A percentile compares a stretch with the other conserved stretches of the same genome.
These are phyloP conservation scores for Siphlonurus alternatus DNA, from an alignment of 2,888 invertebrate genomes.

Conservation along the genomic window DNA sequence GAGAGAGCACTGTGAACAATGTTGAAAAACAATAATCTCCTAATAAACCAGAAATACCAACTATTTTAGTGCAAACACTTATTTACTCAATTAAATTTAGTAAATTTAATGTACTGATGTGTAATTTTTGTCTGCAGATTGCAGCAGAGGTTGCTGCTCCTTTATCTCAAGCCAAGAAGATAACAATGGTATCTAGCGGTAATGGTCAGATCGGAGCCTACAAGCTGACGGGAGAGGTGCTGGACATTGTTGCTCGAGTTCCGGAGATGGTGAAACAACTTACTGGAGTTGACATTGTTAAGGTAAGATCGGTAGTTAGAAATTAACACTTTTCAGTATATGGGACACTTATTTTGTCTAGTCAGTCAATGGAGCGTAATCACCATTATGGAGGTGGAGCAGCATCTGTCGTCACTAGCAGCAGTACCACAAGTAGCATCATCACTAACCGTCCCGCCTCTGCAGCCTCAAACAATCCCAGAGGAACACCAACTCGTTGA, in stretches of 20 bases:
- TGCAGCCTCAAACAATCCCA: not conserved
- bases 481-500: not conserved
- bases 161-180: slow-evolving; percentile 81
- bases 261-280: slow-evolving; percentile 79
- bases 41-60: too few relatives aligned
- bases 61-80: too few relatives aligned
- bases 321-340: not conserved
- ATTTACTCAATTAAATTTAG: too few relatives aligned
- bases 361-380: slow-evolving; percentile 3
- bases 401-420: not conserved
- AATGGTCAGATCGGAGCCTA: slow-evolving; percentile 83
- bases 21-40: too few relatives aligned
- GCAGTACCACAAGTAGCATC: not conserved
- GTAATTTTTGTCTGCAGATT: too few relatives aligned
- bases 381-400: not conserved
- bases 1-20: too few relatives aligned
- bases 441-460: not conserved
- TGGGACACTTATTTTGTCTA: not conserved
- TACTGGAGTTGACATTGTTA: slow-evolving; percentile 86
- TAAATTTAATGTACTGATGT: too few relatives aligned
- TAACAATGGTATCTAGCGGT: slow-evolving; percentile 93
- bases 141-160: slow-evolving; percentile 96
- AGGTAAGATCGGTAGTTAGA: slow-evolving; percentile 35
- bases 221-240: slow-evolving; percentile 85
- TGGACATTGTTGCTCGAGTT: slow-evolving; percentile 81